Conservation (phyloP, 2,113 vertebrate genomes). For the Sciurus niger region DNA sequence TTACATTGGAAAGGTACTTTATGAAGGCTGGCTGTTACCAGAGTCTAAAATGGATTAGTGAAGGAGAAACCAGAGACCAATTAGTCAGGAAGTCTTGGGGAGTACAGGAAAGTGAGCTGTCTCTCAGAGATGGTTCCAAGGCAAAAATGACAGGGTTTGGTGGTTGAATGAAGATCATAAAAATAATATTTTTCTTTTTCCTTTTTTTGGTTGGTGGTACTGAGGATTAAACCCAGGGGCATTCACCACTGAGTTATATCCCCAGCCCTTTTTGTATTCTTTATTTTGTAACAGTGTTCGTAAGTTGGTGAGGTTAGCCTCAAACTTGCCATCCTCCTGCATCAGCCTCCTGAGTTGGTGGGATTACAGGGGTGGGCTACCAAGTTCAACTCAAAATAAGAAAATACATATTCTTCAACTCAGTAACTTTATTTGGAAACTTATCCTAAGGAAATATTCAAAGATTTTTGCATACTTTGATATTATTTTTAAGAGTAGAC, state of each 20-base stretch:
- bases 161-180: not conserved
- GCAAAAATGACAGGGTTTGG: not conserved
- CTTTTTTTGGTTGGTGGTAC: not conserved
- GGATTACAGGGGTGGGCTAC: not conserved
- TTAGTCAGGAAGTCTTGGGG: not conserved
- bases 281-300: not conserved
- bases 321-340: not conserved
- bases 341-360: not conserved
- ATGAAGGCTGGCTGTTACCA: not conserved
- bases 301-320: not conserved
- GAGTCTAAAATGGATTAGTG: not conserved
- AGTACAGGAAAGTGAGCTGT: not conserved
- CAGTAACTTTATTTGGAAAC: constrained; percentile 24
- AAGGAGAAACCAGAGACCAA: not conserved
- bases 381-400: not conserved
- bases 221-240: not conserved
- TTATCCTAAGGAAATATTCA: not conserved
- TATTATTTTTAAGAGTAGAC: constrained; percentile 43
- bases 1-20: not conserved
- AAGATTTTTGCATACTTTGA: constrained; percentile 24
- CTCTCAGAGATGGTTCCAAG: not conserved
- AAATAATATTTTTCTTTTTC: not conserved
- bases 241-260: not conserved
- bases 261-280: not conserved
- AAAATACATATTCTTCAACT: not conserved